These are phyloP conservation scores for Eidolon helvum DNA, from an alignment of 2,113 vertebrate genomes.

Conservation along the genomic window DNA sequence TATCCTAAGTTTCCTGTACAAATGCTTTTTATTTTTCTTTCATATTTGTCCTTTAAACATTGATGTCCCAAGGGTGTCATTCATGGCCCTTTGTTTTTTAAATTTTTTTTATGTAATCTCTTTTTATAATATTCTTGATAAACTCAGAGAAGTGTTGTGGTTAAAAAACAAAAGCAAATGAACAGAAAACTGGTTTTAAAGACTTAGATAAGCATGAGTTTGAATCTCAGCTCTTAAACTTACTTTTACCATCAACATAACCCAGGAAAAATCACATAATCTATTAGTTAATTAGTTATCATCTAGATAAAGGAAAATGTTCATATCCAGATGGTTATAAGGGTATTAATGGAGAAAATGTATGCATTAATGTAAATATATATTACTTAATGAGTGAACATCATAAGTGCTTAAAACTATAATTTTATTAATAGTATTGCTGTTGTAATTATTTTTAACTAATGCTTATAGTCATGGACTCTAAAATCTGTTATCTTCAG, in stretches of 20 bases:
- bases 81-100: background rate
- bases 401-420: background rate
- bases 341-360: background rate
- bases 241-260: background rate
- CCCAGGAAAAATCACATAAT: background rate
- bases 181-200: background rate
- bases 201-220: background rate
- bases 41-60: background rate
- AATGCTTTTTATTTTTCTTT: background rate
- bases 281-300: background rate
- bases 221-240: background rate
- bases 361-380: background rate
- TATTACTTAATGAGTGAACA: background rate
- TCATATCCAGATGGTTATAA: background rate
- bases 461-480: background rate
- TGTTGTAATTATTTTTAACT: background rate
- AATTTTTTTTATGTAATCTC: background rate
- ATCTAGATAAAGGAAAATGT: background rate
- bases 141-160: background rate
- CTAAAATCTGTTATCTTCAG: background rate
- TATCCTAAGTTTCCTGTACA: background rate
- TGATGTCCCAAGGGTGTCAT: background rate
- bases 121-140: background rate
- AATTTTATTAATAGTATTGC: background rate
- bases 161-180: background rate